phyloP scores from a whole-genome alignment of 2,888 invertebrate species.

The Dione vanillae region DNA sequence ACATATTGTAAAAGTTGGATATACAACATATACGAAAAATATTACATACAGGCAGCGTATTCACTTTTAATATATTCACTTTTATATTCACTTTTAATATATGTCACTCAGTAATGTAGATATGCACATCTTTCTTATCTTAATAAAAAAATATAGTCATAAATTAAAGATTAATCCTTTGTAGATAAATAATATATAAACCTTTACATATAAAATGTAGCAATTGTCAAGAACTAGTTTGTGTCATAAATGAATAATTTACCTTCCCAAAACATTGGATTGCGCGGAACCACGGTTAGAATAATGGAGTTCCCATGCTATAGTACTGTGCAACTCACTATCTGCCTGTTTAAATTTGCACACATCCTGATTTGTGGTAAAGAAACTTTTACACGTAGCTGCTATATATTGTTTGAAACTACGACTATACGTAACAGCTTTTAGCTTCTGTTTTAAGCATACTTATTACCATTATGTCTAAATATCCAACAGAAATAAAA shows the following conservation, averaged over 20 bases:
- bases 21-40: no score
- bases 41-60: no score
- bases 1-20: no score
- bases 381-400: constrained; percentile 12
- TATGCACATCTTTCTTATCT: no score
- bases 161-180: no score
- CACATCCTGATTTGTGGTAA: constrained; percentile 45
- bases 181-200: not conserved
- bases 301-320: constrained; percentile 71
- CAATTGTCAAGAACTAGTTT: not conserved
- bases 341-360: constrained; percentile 67
- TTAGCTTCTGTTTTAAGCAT: not conserved
- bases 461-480: not conserved
- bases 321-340: constrained; percentile 49
- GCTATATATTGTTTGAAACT: constrained; percentile 2
- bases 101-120: no score
- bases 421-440: not conserved
- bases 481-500: no score
- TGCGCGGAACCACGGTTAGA: constrained; percentile 48
- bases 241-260: constrained; percentile 17
- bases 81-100: no score
- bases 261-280: constrained; percentile 31
- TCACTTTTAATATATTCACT: no score
- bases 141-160: no score
- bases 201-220: not conserved